These are phyloP conservation scores for Poecilia gillii DNA, from an alignment of 2,797 vertebrate genomes.

Conservation along the genomic window DNA sequence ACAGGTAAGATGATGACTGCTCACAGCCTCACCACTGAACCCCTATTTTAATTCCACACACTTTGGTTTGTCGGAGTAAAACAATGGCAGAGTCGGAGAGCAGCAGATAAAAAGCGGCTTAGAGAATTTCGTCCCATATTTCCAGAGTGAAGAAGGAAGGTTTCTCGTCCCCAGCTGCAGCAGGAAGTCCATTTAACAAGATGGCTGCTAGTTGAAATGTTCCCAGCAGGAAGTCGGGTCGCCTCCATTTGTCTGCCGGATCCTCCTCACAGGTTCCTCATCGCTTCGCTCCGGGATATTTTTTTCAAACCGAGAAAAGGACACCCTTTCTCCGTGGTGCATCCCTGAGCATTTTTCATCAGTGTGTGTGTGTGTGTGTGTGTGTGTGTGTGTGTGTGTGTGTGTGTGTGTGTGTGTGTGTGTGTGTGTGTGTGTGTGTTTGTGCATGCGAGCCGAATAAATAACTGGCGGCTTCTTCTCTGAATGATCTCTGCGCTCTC, in stretches of 20 bases:
- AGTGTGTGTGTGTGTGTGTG: not conserved
- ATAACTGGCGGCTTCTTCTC: conserved; percentile 47
- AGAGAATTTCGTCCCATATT: not conserved
- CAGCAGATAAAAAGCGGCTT: not conserved
- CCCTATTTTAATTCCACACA: not conserved
- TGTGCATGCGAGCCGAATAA: conserved; percentile 43
- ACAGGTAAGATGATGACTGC: not conserved
- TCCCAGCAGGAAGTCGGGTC: conserved; percentile 1
- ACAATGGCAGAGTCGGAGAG: not conserved
- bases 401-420: not conserved
- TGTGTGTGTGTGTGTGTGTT: conserved; percentile 5
- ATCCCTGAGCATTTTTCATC: not conserved
- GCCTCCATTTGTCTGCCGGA: conserved; percentile 21
- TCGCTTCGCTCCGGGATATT: conserved; percentile 25
- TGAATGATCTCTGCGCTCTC: conserved; percentile 57
- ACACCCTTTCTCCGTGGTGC: conserved; percentile 9
- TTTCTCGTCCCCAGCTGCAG: not conserved
- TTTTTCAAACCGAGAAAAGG: conserved; percentile 31
- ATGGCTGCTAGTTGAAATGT: conserved; percentile 22
- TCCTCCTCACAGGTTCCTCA: conserved; percentile 10
- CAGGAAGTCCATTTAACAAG: conserved; percentile 16
- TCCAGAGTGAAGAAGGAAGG: not conserved
- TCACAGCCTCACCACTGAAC: not conserved
- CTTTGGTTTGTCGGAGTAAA: not conserved
- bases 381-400: not conserved